A percentile compares a stretch with the other conserved stretches of the same genome.
Evolutionary conservation across 2,888 invertebrate genomes (phyloP).

Genomic region (Theretra japonica): DNA sequence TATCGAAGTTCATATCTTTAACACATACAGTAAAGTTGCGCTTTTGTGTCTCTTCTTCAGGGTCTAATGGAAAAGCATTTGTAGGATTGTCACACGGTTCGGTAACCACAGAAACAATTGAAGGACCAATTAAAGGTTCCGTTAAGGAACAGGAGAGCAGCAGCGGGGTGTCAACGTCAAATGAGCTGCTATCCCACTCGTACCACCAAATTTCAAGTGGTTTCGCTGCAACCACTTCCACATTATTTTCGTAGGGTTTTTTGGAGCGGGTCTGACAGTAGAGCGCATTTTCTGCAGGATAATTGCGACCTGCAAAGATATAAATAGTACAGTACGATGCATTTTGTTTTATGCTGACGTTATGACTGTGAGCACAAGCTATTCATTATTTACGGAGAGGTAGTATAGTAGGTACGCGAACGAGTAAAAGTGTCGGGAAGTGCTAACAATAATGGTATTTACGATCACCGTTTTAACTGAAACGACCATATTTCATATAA

Average conservation of each 20-base stretch:
- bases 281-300: conserved; percentile 67
- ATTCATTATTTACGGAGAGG: conserved; percentile 16
- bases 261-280: conserved; percentile 83
- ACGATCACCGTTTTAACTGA: conserved; percentile 35
- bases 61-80: conserved; percentile 69
- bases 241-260: conserved; percentile 67
- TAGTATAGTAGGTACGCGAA: background rate
- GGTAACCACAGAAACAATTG: conserved; percentile 78
- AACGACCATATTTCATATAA: conserved; percentile 46
- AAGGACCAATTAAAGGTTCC: conserved; percentile 65
- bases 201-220: conserved; percentile 86
- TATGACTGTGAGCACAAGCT: conserved; percentile 21
- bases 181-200: conserved; percentile 83
- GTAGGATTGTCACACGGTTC: conserved; percentile 79
- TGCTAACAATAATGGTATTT: conserved; percentile 29
- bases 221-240: conserved; percentile 84
- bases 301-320: conserved; percentile 70
- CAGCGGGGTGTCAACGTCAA: conserved; percentile 81
- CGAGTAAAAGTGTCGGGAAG: conserved; percentile 25
- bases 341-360: background rate
- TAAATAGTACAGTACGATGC: conserved; percentile 26
- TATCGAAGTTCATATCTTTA: conserved; percentile 88
- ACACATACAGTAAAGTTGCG: conserved; percentile 88
- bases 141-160: conserved; percentile 87
- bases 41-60: conserved; percentile 48